Evolutionary conservation across 2,888 invertebrate species (phyloP), one percentile per base, ranked within the genome.

Genomic region (Brenthis daphne): DNA sequence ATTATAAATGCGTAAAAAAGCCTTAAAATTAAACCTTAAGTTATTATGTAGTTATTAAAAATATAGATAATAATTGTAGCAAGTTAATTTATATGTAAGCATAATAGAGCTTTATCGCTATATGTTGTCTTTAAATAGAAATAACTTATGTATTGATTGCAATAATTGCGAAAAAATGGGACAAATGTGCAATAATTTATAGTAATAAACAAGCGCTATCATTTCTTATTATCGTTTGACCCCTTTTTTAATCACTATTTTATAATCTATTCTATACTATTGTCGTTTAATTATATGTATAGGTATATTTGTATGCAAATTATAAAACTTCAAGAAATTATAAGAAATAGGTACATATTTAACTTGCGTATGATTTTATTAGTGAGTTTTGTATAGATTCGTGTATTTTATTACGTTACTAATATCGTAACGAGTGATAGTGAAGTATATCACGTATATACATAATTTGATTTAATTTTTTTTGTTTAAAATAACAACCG

Each of bases 101-200:
- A 29, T n/a, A 50, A 60, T 67, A 56, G 56, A 63, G 56, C 37
- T 37, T 56, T 67, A 60, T 67, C 67, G 29, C 29, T 54, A 63
- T 61, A 48, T 67, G 43, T 64, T 60, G 69, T 67, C 74, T 72
- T 73, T 75, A 73, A 68, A 74, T 72, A 72, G 68, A 74, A 68
- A 72, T 54, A 14, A 57, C 11, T 60, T 51, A 47, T 55, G 60
- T 65, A 73, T 64, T 64, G 73, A 76, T 73, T 72, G 73, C 65
- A 69, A 69, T 76, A 69, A 76, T 75, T 74, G 68, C 65, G 67
- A 57, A 72, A 76, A 79, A 78, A 77, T 78, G 71, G 77, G 74
- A 58, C 77, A 71, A 72, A 73, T 75, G 75, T 73, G 76, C 76
- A 76, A 79, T 77, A 76, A 75, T 61, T 77, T 71, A 73, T 65